Conservation (phyloP, 2,888 invertebrate genomes). For the Sisyra nigra region DNA sequence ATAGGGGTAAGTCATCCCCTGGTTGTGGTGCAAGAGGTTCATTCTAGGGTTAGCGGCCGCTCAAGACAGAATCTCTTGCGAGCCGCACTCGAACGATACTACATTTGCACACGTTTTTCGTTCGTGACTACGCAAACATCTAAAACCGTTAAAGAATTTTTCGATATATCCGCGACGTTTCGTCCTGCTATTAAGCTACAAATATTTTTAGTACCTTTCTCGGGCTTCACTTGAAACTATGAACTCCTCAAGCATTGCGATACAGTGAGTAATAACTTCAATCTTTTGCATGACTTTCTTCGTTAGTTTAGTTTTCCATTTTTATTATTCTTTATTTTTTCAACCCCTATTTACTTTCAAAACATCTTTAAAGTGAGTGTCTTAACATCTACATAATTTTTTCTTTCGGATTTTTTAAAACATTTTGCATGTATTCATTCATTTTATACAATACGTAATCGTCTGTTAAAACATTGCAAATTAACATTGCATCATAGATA, state of each 20-base stretch:
- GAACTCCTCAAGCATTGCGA: no score
- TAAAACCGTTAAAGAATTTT: no score
- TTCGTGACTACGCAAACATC: not conserved
- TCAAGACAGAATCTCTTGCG: conserved; percentile 2
- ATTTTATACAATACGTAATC: no score
- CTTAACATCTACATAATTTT: no score
- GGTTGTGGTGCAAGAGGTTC: conserved; percentile 3
- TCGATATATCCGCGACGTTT: not conserved
- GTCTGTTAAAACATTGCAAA: no score
- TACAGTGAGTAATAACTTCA: no score
- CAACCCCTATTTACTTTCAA: no score
- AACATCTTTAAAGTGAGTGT: no score
- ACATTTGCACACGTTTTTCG: not conserved
- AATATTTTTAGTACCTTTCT: not conserved
- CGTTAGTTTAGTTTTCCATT: not conserved
- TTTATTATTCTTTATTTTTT: not conserved
- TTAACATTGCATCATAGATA: no score
- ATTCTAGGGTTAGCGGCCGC: conserved; percentile 9
- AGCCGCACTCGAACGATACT: not conserved
- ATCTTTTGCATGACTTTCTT: not conserved
- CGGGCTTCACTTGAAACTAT: not conserved
- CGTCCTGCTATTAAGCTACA: not conserved
- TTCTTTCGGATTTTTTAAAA: no score
- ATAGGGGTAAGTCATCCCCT: conserved; percentile 4
- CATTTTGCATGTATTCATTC: no score